These are phyloP conservation scores for Lepas anatifera DNA, from an alignment of 2,888 invertebrate genomes.

Conservation along the genomic window DNA sequence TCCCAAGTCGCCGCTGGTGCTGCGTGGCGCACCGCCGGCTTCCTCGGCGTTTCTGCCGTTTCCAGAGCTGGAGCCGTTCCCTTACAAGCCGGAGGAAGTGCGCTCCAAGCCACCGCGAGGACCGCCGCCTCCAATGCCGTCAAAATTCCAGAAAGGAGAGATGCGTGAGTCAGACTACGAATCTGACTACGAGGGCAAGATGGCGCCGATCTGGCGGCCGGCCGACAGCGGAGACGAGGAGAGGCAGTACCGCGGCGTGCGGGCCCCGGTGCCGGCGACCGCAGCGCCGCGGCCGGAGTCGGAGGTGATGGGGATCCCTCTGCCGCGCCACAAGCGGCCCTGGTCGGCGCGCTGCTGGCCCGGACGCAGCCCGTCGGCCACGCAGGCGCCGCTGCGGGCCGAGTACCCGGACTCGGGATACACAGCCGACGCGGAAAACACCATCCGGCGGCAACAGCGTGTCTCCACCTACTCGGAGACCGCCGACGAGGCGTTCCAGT, in stretches of 20 bases:
- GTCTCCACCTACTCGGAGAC: background rate
- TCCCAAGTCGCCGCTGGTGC: conserved; percentile 8
- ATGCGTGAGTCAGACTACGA: conserved; percentile 57
- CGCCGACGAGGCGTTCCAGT: background rate
- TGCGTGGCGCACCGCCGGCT: background rate
- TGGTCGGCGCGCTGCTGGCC: conserved; percentile 26
- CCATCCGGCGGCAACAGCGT: background rate
- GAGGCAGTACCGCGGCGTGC: conserved; percentile 46
- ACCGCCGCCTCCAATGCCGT: conserved; percentile 47
- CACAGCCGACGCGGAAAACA: conserved; percentile 3
- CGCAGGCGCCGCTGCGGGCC: background rate
- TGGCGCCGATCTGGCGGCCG: conserved; percentile 49
- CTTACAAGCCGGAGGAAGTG: conserved; percentile 38
- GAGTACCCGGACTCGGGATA: background rate
- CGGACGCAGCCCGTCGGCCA: background rate
- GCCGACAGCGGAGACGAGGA: conserved; percentile 45
- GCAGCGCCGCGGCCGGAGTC: conserved; percentile 23
- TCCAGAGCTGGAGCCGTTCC: conserved; percentile 40
- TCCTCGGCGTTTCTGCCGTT: conserved; percentile 33
- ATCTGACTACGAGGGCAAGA: conserved; percentile 50
- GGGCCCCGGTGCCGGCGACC: conserved; percentile 38
- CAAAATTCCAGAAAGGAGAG: conserved; percentile 51
- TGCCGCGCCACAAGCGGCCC: conserved; percentile 32
- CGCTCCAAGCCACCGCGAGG: conserved; percentile 30
- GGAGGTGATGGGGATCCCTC: conserved; percentile 20